A percentile compares a stretch with the other conserved stretches of the same genome.
phyloP scores from a whole-genome alignment of 1,140 invertebrate genomes.

The Scaptomyza pallida region DNA sequence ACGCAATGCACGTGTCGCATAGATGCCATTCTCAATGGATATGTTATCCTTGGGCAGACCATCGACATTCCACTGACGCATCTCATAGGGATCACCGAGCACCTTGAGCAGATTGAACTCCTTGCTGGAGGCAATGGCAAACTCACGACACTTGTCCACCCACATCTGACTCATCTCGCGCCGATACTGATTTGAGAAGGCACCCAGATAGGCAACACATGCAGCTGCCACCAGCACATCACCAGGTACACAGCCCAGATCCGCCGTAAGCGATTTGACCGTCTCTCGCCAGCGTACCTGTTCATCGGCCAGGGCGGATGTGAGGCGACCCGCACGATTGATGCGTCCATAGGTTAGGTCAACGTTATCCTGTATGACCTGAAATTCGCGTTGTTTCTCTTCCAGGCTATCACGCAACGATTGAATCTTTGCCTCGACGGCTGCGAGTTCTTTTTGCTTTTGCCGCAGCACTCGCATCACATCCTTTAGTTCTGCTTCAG shows the following conservation, averaged over 20 bases:
- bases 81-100: conserved; percentile 93
- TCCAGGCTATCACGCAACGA: conserved; percentile 84
- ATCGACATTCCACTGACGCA: conserved; percentile 92
- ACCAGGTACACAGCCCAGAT: conserved; percentile 85
- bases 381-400: conserved; percentile 88
- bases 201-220: conserved; percentile 94
- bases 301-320: conserved; percentile 93
- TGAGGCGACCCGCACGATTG: conserved; percentile 91
- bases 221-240: conserved; percentile 93
- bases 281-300: conserved; percentile 91
- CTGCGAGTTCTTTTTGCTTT: conserved; percentile 92
- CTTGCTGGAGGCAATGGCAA: conserved; percentile 89
- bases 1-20: conserved; percentile 90
- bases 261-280: conserved; percentile 84
- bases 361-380: conserved; percentile 90
- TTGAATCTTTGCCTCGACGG: conserved; percentile 86
- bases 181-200: conserved; percentile 91
- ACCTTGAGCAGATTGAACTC: conserved; percentile 88
- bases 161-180: conserved; percentile 88
- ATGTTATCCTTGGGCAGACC: conserved; percentile 92
- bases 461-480: conserved; percentile 90
- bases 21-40: conserved; percentile 94
- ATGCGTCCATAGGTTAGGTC: conserved; percentile 90
- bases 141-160: conserved; percentile 86
- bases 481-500: conserved; percentile 89